These are phyloP conservation scores for Delia radicum DNA, from an alignment of 1,140 invertebrate species.

Conservation along the genomic window DNA sequence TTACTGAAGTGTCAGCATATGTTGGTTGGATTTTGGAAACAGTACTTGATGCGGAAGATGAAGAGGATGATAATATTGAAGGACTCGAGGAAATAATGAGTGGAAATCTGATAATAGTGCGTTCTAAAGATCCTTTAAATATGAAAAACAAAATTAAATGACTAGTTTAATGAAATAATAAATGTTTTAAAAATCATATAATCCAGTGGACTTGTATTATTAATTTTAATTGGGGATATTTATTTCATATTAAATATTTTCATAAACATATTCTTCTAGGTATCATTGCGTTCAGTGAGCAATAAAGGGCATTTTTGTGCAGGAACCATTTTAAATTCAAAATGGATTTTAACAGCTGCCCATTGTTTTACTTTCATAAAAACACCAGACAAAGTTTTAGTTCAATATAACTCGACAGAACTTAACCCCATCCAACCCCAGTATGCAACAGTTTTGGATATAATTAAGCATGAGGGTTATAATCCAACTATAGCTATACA, in stretches of 20 bases:
- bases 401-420: conserved; percentile 42
- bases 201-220: no score
- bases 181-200: not conserved
- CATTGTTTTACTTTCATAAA: conserved; percentile 39
- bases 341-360: conserved; percentile 46
- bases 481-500: conserved; percentile 38
- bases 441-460: conserved; percentile 30
- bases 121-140: not conserved
- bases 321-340: conserved; percentile 41
- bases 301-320: conserved; percentile 46
- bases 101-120: conserved; percentile 27
- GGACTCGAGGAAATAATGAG: conserved; percentile 17
- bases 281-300: conserved; percentile 36
- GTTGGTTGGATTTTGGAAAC: conserved; percentile 55
- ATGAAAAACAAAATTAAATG: not conserved
- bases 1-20: conserved; percentile 58
- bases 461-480: conserved; percentile 47
- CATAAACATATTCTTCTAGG: conserved; percentile 25
- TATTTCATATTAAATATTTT: no score
- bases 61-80: conserved; percentile 20
- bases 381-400: conserved; percentile 30
- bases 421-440: conserved; percentile 31
- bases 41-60: conserved; percentile 12
- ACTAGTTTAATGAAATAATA: not conserved
- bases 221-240: no score